Evolutionary conservation across 2,888 invertebrate genomes (phyloP).

Genomic region (Dinocampus coccinellae): DNA sequence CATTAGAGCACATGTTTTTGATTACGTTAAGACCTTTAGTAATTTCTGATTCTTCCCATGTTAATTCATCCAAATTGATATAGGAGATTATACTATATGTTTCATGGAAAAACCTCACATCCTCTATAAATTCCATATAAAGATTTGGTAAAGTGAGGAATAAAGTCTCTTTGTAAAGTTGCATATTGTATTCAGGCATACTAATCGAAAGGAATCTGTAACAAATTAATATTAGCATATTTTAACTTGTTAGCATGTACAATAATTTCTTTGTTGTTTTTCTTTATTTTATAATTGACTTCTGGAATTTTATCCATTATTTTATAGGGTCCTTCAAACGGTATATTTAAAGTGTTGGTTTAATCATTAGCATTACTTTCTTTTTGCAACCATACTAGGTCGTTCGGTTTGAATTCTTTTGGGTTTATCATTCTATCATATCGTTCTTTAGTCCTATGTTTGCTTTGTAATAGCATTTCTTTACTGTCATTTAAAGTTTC

Average conservation of each 20-base stretch:
- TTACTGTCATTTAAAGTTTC: conserved; percentile 9
- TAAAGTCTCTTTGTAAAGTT: background rate
- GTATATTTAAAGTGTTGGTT: conserved; percentile 21
- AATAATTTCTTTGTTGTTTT: conserved; percentile 18
- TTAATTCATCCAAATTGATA: conserved; percentile 21
- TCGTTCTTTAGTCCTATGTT: conserved; percentile 20
- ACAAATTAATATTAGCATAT: conserved; percentile 34
- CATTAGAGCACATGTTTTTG: background rate
- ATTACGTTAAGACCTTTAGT: background rate
- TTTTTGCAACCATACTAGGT: conserved; percentile 24
- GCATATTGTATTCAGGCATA: background rate
- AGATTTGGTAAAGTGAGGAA: conserved; percentile 1
- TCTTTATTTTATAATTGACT: conserved; percentile 28
- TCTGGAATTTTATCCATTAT: conserved; percentile 19
- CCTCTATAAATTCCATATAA: conserved; percentile 4
- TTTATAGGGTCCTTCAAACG: conserved; percentile 30
- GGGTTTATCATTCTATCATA: conserved; percentile 23
- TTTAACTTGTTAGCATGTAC: conserved; percentile 31
- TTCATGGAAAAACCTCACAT: conserved; percentile 8
- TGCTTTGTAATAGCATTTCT: conserved; percentile 20
- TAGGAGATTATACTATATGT: conserved; percentile 19
- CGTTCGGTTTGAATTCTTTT: conserved; percentile 2
- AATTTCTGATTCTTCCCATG: conserved; percentile 12
- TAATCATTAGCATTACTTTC: conserved; percentile 27
- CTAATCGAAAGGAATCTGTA: conserved; percentile 16